Percentiles rank a stretch among this genome's conserved stretches.
Conservation (phyloP, 2,113 vertebrate genomes). For the Callipepla squamata region DNA sequence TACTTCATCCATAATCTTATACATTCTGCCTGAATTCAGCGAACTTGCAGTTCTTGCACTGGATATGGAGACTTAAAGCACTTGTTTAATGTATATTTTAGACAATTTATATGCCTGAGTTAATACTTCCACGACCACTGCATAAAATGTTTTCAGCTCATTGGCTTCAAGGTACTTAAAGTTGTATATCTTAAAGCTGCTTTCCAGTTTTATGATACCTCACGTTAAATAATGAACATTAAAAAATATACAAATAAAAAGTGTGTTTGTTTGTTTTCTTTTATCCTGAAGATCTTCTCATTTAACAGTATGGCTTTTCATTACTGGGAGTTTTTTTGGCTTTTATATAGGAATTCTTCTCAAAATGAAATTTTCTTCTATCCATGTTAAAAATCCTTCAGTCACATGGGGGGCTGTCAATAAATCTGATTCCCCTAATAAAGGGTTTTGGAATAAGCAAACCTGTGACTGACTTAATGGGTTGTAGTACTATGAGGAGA, state of each 20-base stretch:
- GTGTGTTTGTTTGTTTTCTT: neutral
- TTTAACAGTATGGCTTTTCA: neutral
- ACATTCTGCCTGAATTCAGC: slow-evolving; percentile 35
- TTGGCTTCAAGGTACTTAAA: slow-evolving; percentile 8
- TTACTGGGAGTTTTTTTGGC: neutral
- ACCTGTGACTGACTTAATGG: neutral
- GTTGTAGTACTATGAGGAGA: neutral
- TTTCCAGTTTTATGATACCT: neutral
- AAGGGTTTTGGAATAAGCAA: neutral
- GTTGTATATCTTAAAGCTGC: neutral
- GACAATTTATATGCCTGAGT: slow-evolving; percentile 38
- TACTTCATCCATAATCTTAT: slow-evolving; percentile 47
- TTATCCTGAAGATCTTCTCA: neutral
- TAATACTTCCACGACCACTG: neutral
- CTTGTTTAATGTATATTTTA: slow-evolving; percentile 53
- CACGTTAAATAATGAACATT: neutral
- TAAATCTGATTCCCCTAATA: neutral
- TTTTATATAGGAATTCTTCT: neutral
- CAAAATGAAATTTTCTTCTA: neutral
- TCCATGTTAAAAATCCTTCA: fast-evolving
- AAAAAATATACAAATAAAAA: neutral
- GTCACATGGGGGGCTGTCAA: neutral
- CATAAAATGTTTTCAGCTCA: slow-evolving; percentile 48
- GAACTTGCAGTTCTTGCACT: slow-evolving; percentile 13
- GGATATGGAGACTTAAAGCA: slow-evolving; percentile 30